Percentiles rank a stretch among this genome's conserved stretches.
phyloP scores from a whole-genome alignment of 2,113 vertebrate species.

The Panthera tigris region DNA sequence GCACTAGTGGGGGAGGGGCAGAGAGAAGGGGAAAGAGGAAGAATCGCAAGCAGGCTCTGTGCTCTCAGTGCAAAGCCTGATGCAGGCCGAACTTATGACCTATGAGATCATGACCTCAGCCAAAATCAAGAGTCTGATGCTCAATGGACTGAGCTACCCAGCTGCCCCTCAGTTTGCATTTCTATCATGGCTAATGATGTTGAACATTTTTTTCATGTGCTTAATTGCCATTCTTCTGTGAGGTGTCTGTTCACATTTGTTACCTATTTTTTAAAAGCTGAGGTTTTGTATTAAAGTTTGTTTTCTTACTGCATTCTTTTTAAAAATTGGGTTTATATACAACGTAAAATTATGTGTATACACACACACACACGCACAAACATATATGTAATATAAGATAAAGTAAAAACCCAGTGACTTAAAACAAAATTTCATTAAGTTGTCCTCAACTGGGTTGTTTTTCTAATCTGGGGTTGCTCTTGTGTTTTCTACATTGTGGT shows the following conservation, averaged over 20 bases:
- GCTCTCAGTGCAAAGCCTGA: no score
- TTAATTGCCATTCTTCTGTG: conserved; percentile 6
- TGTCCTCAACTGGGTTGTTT: neutral
- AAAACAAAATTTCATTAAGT: neutral
- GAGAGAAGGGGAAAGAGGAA: no score
- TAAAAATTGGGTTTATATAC: neutral
- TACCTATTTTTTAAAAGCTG: neutral
- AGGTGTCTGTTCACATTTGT: neutral
- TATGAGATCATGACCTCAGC: no score
- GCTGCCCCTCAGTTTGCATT: neutral
- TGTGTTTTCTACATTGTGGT: neutral
- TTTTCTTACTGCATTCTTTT: neutral
- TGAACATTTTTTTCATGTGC: neutral
- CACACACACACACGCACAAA: no score
- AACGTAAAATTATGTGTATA: neutral
- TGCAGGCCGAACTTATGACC: no score
- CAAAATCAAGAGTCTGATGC: no score
- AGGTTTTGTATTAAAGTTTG: neutral
- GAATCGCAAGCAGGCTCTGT: no score
- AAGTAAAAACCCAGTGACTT: neutral
- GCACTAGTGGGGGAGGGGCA: no score
- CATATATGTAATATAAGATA: neutral
- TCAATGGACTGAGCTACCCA: no score
- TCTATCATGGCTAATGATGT: neutral
- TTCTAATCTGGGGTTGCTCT: neutral